Evolutionary conservation across 1,140 invertebrate species (phyloP), one percentile per base, ranked within the genome.

Genomic region (Drosophila virilis): DNA sequence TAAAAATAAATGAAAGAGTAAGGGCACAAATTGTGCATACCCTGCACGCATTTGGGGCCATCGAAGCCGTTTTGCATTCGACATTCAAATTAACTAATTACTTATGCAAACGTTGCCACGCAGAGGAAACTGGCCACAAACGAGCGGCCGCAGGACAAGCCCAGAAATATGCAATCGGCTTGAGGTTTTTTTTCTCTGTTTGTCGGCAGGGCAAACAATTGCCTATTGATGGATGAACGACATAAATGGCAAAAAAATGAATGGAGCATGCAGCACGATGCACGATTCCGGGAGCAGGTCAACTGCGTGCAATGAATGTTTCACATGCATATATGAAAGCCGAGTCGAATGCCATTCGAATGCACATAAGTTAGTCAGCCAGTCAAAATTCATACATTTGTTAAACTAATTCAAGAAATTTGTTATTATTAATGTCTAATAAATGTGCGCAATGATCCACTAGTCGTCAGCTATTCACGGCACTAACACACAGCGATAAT

Each of bases 81-180:
- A 10, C 48, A 70, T 62, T 58, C 59, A 74, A 70, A 74, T 64
- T 38, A 64, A 70, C 43, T 74, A 75, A 80, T 80, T 82, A 84
- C 76, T 84, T 84, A 84, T 83, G 80, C 80, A 83, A 60, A 80
- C 62, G 40, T 43, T 71, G 28, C 73, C 55, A 12, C 55, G 42
- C 35, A 48, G 54, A 51, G 46, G 17, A 64, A 80, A 65, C 46
- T n/a, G 62, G 58, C 32, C 4, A 46, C 59, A 62, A 52, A 51
- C 45, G 48, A 52, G 42, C 17, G 10, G 15, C 33, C 48, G 59
- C 38, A 17, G 55, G 61, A 38, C 61, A 45, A 35, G 17, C 54
- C 69, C 54, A 61, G 50, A 65, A 40, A 66, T 82, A 66, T 82
- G 75, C 80, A 81, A 50, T 66, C 64, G 68, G 59, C 62, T 79